Evolutionary conservation across 2,888 invertebrate genomes (phyloP), one percentile per base, ranked within the genome.

Genomic region (Synanthedon tipuliformis): DNA sequence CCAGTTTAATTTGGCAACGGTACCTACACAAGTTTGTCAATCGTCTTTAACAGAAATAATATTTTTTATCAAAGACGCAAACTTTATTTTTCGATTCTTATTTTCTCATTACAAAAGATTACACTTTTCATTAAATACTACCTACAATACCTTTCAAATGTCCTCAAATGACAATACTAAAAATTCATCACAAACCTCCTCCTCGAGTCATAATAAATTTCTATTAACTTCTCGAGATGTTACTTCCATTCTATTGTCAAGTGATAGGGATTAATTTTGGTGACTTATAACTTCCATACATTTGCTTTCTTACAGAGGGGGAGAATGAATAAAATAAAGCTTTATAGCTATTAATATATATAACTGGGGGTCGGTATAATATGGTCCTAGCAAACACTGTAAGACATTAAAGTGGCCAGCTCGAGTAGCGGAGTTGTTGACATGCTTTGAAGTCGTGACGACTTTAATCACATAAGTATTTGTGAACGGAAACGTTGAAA

Each of bases 201-300:
- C 68, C 64, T 62, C 66, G 69, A 75, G 75, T 74, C 73, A 69
- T 72, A 82, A 81, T 80, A 84, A 80, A 76, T 83, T 77, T 76
- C 79, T 80, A 81, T 88, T 82, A 78, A 84, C 85, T 80, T 81
- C 84, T 76, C 81, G 73, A 76, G 79, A 82, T 76, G 82, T 81
- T 71, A 78, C 81, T 81, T 83, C 75, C 69, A 82, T 81, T 84
- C 83, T 81, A 78, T 84, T 88, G 76, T 81, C 78, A 73, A 86
- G 80, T 81, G 82, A 82, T 84, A 84, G 78, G 79, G 88, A 85
- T 86, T 88, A 89, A 80, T 86, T 82, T 76, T 68, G 77, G 69
- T 85, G 84, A 86, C 88, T 89, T 83, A 88, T 87, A 80, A 86
- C 83, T 78, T 86, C 76, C 77, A 89, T 89, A 81, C 78, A 84